Evolutionary conservation across 2,797 vertebrate genomes (phyloP).

Genomic region (Periparus ater): DNA sequence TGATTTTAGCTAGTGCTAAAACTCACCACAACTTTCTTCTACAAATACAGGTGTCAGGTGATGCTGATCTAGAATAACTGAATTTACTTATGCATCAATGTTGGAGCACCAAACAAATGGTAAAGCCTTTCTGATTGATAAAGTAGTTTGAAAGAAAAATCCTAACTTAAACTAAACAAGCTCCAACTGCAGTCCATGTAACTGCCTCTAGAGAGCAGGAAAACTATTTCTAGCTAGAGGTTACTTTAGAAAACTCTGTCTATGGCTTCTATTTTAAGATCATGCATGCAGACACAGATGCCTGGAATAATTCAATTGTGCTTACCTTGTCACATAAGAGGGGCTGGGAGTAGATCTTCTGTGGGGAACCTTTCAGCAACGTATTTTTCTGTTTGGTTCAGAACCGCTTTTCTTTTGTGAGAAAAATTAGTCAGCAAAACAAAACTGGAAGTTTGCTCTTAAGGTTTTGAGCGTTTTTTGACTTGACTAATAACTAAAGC

Average conservation of each 20-base stretch:
- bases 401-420: neutral
- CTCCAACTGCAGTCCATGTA: neutral
- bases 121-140: neutral
- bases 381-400: neutral
- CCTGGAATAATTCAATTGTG: neutral
- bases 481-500: neutral
- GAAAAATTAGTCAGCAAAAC: neutral
- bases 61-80: neutral
- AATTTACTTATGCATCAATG: neutral
- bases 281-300: neutral
- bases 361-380: neutral
- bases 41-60: neutral
- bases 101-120: neutral
- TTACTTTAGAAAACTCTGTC: neutral
- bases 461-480: neutral
- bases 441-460: neutral
- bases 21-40: neutral
- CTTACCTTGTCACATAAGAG: neutral
- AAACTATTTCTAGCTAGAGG: neutral
- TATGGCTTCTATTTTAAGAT: neutral
- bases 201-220: neutral
- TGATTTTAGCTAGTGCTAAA: no score
- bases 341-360: neutral
- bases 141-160: neutral
- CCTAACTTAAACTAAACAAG: neutral